Base-by-base conservation (phyloP, 2,888 invertebrate genomes). In the Clitarchus hookeri region DNA sequence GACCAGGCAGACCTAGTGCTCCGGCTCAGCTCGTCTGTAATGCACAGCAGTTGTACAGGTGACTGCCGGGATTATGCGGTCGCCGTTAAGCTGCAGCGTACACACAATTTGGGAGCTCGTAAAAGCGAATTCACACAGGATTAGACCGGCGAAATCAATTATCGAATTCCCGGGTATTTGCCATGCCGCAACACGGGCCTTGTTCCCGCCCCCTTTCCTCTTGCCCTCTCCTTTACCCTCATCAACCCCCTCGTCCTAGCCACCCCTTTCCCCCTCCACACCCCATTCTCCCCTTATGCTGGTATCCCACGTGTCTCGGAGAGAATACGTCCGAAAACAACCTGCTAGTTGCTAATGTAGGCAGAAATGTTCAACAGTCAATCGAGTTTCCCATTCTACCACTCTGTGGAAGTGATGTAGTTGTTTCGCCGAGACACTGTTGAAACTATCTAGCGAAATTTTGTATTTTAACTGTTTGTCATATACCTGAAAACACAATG, bases 91-190 rank as follows among this genome's bases (percentile, higher is more conserved):
- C 65, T n/a, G 65, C 65, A n/a, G 23, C 65, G 65, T 65, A 65
- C 65, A 65, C 65, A 65, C 65, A 65, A 23, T 65, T 65, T 65
- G 65, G 65, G 65, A 65, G 65, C 65, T 65, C 65, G 65, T 65
- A 65, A 65, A 65, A 65, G 65, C 65, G 65, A 65, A 23, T 65
- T 65, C 65, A 65, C 65, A 65, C 65, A 65, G 65, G 65, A 65
- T 65, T 65, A 65, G 65, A n/a, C 65, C 6, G 65, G 65, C 65
- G 23, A n/a, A 65, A 65, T 65, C 65, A 65, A 65, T 65, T 65
- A 65, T 65, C 65, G 65, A 65, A 65, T 65, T 65, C 23, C 65
- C 65, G 65, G 65, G 65, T 65, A 65, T 65, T 65, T 65, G 65
- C 65, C 19, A 19, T 65, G 65, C 65, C 65, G n/a, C 65, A 65